A percentile compares a stretch with the other conserved stretches of the same genome.
Evolutionary conservation across 2,113 vertebrate genomes (phyloP).

Genomic region (Cynopterus brachyotis): DNA sequence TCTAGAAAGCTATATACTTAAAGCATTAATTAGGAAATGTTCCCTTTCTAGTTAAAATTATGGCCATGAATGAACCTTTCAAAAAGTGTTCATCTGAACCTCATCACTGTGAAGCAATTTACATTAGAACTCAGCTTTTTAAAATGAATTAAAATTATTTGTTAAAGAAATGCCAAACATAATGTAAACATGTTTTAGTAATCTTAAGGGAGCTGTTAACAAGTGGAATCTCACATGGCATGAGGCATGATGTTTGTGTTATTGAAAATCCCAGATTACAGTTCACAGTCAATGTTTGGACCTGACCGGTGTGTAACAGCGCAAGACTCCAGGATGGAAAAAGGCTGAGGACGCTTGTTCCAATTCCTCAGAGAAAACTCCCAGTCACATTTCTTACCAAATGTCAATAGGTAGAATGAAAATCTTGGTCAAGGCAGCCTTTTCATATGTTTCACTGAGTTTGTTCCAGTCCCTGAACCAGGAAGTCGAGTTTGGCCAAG

Average conservation of each 20-base stretch:
- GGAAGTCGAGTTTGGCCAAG: not conserved
- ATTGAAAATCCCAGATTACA: not conserved
- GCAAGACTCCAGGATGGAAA: not conserved
- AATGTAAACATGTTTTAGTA: too few species aligned
- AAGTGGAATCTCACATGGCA: not conserved
- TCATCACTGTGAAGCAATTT: not conserved
- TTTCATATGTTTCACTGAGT: not conserved
- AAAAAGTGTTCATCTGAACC: not conserved
- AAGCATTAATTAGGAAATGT: not conserved
- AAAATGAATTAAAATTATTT: not conserved
- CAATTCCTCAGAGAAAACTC: not conserved
- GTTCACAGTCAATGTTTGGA: not conserved
- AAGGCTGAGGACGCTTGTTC: not conserved
- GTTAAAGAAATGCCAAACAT: not conserved
- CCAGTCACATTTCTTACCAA: not conserved
- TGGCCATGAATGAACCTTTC: not conserved
- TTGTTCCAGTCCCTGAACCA: not conserved
- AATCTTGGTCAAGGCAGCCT: not conserved
- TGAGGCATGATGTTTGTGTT: not conserved
- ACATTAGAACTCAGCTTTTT: not conserved
- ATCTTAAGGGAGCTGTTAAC: not conserved
- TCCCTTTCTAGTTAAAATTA: not conserved
- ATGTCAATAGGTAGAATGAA: fast-evolving
- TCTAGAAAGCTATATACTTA: not conserved
- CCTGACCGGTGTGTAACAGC: fast-evolving